Percentiles rank a stretch among this genome's conserved stretches.
These are phyloP conservation scores for Trematocara macrostoma DNA, from an alignment of 2,113 vertebrate species.

Conservation along the genomic window DNA sequence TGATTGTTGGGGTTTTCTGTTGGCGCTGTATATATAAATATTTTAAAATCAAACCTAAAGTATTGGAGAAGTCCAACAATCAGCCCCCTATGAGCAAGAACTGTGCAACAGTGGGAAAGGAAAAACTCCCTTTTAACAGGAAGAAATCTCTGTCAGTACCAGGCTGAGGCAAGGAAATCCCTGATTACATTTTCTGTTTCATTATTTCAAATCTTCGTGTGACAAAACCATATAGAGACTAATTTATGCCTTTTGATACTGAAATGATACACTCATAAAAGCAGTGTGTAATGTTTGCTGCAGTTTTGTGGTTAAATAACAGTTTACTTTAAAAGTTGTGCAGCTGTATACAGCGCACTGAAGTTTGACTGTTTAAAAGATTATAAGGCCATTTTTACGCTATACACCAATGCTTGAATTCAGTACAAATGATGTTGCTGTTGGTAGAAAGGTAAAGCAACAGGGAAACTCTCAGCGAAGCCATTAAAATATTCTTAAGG, in stretches of 20 bases:
- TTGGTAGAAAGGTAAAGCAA: not conserved
- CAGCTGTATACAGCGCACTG: not conserved
- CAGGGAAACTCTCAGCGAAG: fast-evolving
- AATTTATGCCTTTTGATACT: not conserved
- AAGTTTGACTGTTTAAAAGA: not conserved
- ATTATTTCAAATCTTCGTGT: not conserved
- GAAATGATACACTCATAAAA: not conserved
- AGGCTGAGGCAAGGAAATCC: not conserved
- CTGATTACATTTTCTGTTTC: not conserved
- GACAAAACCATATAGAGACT: fast-evolving
- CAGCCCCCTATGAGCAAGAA: not conserved
- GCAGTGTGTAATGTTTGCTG: not conserved
- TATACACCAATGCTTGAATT: not conserved
- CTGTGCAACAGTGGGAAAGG: not conserved
- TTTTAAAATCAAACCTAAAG: not conserved
- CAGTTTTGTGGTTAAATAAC: not conserved
- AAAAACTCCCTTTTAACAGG: not conserved
- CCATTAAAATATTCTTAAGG: fast-evolving
- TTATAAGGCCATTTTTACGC: not conserved
- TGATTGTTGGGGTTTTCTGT: not conserved
- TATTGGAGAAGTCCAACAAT: not conserved
- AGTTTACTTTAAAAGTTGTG: not conserved
- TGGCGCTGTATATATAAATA: fast-evolving
- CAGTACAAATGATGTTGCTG: not conserved
- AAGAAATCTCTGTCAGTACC: not conserved